Conservation (phyloP, 2,797 vertebrate genomes). For the Fringilla coelebs region DNA sequence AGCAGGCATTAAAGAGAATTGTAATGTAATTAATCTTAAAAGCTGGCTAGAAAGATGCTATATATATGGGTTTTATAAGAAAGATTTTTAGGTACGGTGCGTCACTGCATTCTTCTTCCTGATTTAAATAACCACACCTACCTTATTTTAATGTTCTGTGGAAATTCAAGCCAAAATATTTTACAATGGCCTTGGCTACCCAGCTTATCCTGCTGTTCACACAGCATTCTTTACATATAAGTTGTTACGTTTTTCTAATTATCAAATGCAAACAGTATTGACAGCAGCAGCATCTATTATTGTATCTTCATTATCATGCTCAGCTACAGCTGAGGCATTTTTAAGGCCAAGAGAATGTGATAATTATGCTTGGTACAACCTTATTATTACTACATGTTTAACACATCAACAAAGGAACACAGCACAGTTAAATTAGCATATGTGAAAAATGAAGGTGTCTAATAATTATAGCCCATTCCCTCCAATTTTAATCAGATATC, state of each 20-base stretch:
- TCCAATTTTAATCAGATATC: constrained; percentile 9
- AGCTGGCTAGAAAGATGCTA: not conserved
- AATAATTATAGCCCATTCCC: not conserved
- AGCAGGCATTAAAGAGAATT: not conserved
- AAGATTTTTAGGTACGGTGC: not conserved
- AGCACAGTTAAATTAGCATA: not conserved
- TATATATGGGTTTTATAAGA: not conserved
- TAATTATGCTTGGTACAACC: constrained; percentile 27
- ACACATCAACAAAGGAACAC: not conserved
- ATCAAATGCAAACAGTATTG: constrained; percentile 1
- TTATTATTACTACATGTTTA: constrained; percentile 39
- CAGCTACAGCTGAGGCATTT: not conserved
- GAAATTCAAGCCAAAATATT: not conserved
- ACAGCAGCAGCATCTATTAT: not conserved
- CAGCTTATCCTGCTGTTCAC: not conserved
- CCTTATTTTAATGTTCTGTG: not conserved
- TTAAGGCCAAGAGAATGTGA: not conserved
- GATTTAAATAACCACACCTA: not conserved
- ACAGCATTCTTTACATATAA: not conserved
- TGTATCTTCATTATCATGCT: not conserved
- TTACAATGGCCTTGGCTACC: not conserved
- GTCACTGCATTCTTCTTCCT: not conserved
- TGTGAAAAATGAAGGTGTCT: constrained; percentile 6
- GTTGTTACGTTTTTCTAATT: not conserved
- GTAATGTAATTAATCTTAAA: not conserved